These are phyloP conservation scores for Amniataba percoides DNA, from an alignment of 2,797 vertebrate species.

Conservation along the genomic window DNA sequence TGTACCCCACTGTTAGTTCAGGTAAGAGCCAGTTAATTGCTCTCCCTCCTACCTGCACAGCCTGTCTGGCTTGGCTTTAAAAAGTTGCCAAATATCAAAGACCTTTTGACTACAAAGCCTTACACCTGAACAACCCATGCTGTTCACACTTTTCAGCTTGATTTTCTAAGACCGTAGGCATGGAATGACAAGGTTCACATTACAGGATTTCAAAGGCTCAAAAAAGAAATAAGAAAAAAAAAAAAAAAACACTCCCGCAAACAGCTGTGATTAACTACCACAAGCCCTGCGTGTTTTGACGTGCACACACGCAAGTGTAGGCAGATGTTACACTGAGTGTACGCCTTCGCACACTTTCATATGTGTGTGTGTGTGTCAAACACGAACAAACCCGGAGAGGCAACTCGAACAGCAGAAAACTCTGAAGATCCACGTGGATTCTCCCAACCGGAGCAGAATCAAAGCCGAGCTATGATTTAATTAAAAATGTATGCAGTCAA, in stretches of 20 bases:
- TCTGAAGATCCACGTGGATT: constrained; percentile 1
- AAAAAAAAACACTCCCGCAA: not conserved
- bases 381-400: not conserved
- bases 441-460: not conserved
- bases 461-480: not conserved
- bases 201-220: constrained; percentile 66
- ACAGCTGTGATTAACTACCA: constrained; percentile 21
- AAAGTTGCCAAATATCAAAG: constrained; percentile 68
- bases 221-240: not conserved
- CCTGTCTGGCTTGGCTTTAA: constrained; percentile 32
- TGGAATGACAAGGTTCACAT: constrained; percentile 55
- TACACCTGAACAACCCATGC: constrained; percentile 51
- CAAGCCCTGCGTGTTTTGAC: not conserved
- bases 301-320: not conserved
- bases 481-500: constrained; percentile 6
- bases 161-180: constrained; percentile 63
- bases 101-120: constrained; percentile 63
- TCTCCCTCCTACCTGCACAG: constrained; percentile 28
- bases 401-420: not conserved
- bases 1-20: not conserved
- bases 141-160: constrained; percentile 58
- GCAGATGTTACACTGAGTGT: not conserved
- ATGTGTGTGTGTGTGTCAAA: not conserved
- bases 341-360: not conserved
- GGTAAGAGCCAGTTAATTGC: constrained; percentile 53